A percentile compares a stretch with the other conserved stretches of the same genome.
Conservation (phyloP, 2,113 vertebrate genomes). For the Gopherus evgoodei region DNA sequence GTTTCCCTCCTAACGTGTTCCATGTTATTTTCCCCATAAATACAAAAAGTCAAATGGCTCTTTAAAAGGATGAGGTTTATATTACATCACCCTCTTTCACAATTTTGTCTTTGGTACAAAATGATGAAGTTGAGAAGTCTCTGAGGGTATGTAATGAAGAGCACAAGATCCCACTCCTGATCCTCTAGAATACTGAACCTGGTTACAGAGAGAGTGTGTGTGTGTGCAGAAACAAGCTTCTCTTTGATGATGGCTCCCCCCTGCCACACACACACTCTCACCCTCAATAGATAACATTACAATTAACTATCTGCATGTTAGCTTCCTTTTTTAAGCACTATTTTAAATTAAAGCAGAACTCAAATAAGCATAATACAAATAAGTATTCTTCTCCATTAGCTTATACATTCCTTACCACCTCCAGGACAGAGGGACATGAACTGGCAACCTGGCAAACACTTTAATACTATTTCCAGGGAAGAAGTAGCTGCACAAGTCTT, state of each 20-base stretch:
- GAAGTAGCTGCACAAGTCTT: background rate
- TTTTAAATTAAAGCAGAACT: background rate
- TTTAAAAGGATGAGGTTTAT: slow-evolving; percentile 5
- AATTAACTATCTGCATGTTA: slow-evolving; percentile 2
- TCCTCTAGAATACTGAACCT: background rate
- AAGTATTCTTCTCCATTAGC: slow-evolving; percentile 26
- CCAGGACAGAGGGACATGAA: slow-evolving; percentile 15
- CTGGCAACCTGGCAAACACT: slow-evolving; percentile 3
- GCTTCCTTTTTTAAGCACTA: background rate
- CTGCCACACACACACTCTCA: background rate
- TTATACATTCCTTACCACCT: slow-evolving; percentile 49
- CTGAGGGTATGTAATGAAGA: background rate
- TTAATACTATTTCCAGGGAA: background rate
- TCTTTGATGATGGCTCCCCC: background rate
- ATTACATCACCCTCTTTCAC: accelerated
- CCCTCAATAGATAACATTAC: slow-evolving; percentile 1
- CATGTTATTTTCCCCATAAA: background rate
- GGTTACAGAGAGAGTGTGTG: background rate
- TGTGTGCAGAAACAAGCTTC: background rate
- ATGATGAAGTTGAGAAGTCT: background rate
- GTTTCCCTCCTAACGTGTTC: background rate
- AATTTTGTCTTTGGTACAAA: slow-evolving; percentile 56
- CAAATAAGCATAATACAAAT: background rate
- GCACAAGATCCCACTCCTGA: background rate
- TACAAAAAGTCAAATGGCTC: background rate